A percentile compares a stretch with the other conserved stretches of the same genome.
Conservation (phyloP, 2,797 vertebrate genomes). For the Pristis pectinata region DNA sequence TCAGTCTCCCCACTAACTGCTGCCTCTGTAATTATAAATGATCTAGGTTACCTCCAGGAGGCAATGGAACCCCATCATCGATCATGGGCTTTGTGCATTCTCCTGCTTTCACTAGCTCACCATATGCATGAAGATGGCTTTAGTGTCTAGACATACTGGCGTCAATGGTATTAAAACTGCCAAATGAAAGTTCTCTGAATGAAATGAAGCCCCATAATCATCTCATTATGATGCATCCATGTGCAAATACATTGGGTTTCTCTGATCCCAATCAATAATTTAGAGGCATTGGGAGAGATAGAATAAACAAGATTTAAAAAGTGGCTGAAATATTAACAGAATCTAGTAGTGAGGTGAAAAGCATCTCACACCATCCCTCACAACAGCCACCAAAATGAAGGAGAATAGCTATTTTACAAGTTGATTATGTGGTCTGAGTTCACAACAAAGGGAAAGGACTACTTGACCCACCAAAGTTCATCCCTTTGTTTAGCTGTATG, state of each 20-base stretch:
- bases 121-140: background rate
- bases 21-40: background rate
- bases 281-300: background rate
- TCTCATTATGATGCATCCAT: slow-evolving; percentile 17
- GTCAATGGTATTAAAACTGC: background rate
- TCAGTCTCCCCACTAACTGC: background rate
- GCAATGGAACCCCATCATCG: background rate
- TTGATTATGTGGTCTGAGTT: background rate
- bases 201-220: slow-evolving; percentile 17
- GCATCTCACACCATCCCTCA: background rate
- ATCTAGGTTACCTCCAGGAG: background rate
- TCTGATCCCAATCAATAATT: slow-evolving; percentile 10
- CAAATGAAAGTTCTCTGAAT: background rate
- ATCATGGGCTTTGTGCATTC: background rate
- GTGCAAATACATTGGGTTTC: background rate
- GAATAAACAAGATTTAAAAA: background rate
- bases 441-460: background rate
- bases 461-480: background rate
- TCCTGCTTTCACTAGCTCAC: background rate
- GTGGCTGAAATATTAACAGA: background rate
- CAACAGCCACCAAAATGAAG: background rate
- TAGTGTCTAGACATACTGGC: slow-evolving; percentile 18
- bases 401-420: background rate
- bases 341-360: background rate
- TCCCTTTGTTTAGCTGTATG: background rate